Percentiles rank a stretch among this genome's conserved stretches.
These are phyloP conservation scores for Halesus radiatus DNA, from an alignment of 1,140 invertebrate genomes.

Conservation along the genomic window DNA sequence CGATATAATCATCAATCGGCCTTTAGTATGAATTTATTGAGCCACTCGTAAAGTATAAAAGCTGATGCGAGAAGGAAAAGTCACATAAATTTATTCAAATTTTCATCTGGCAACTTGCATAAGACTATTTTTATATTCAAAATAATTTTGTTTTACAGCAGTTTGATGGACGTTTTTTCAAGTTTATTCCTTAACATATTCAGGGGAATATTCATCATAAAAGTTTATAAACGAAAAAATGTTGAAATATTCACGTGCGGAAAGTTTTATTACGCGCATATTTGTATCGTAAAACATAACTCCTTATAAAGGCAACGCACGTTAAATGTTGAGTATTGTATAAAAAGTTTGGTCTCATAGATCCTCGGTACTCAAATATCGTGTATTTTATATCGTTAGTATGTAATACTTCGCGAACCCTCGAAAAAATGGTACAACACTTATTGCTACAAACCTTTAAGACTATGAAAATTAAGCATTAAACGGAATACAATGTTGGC, in stretches of 20 bases:
- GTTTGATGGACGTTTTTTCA: conserved; percentile 1
- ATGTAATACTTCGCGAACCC: too few relatives aligned
- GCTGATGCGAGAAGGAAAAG: not conserved
- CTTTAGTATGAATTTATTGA: too few relatives aligned
- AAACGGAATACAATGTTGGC: too few relatives aligned
- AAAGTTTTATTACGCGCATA: conserved; percentile 3
- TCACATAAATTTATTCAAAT: not conserved
- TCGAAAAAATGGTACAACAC: too few relatives aligned
- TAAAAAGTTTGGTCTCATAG: too few relatives aligned
- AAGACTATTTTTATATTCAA: not conserved
- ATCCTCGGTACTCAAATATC: too few relatives aligned
- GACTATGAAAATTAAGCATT: too few relatives aligned
- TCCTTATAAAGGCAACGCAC: not conserved
- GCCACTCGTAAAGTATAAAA: not conserved
- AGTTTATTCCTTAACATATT: conserved; percentile 6
- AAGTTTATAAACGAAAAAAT: not conserved
- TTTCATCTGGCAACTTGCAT: not conserved
- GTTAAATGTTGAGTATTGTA: conserved; percentile 22
- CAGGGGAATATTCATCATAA: conserved; percentile 16
- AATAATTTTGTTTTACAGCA: not conserved
- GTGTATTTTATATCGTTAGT: too few relatives aligned
- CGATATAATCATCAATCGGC: too few relatives aligned
- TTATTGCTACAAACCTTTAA: too few relatives aligned
- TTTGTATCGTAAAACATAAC: conserved; percentile 11
- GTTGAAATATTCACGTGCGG: conserved; percentile 11